Conservation (phyloP, 1,140 invertebrate genomes). For the Charaxes varanes region DNA sequence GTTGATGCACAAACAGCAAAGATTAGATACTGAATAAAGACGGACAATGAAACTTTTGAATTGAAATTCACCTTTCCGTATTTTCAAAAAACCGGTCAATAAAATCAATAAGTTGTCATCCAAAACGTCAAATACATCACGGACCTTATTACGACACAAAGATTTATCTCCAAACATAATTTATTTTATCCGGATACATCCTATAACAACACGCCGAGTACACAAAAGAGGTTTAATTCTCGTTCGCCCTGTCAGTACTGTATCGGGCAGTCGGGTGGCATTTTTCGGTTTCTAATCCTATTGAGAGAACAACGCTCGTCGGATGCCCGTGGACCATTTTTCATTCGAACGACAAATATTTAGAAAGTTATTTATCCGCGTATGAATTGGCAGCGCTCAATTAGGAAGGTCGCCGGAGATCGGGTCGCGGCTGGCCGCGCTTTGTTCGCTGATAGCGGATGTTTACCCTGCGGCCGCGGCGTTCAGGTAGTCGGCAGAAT, state of each 20-base stretch:
- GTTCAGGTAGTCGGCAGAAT: constrained; percentile 60
- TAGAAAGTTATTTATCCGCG: constrained; percentile 68
- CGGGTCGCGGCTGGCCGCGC: constrained; percentile 27
- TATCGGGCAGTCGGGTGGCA: constrained; percentile 52
- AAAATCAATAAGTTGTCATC: constrained; percentile 7
- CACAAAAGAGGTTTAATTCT: constrained; percentile 48
- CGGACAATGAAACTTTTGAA: no score
- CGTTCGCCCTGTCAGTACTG: constrained; percentile 41
- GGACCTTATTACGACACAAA: constrained; percentile 21
- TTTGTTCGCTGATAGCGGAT: constrained; percentile 53
- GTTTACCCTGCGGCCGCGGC: constrained; percentile 56
- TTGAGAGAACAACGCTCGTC: constrained; percentile 50
- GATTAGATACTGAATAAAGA: no score
- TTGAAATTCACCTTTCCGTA: no score
- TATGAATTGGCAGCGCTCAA: constrained; percentile 46
- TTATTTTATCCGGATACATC: constrained; percentile 44
- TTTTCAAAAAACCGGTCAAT: no score
- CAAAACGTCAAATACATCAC: constrained; percentile 9
- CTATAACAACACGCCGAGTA: constrained; percentile 42
- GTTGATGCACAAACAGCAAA: no score
- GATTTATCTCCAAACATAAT: constrained; percentile 32
- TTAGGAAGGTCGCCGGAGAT: constrained; percentile 38
- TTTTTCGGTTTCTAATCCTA: constrained; percentile 65
- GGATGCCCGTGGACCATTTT: constrained; percentile 55
- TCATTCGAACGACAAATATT: constrained; percentile 69